Base-by-base conservation (phyloP, 2,113 vertebrate species). In the Dicentrarchus labrax region DNA sequence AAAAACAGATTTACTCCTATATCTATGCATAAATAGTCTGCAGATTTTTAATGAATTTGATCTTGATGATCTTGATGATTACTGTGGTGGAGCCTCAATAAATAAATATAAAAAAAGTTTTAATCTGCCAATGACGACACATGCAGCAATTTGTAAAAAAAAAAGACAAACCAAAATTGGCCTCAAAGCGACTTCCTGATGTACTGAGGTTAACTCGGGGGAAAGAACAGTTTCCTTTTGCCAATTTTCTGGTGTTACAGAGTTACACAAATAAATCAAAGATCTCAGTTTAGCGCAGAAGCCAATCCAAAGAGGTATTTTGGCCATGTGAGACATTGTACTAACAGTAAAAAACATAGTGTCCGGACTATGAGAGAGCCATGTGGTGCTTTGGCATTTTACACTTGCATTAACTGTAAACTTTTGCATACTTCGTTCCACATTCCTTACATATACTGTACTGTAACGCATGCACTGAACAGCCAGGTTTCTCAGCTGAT, bases 391-490 rank as follows among this genome's bases (percentile, higher is more conserved):
- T 48, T 59, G 13, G 43, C 5, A 50, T 72, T 80, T 83, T 48
- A 61, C 53, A 75, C 36, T 59, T 43, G 41, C n/a, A 68, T 74
- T 47, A 59, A 66, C 47, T 39, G 22, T 30, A 36, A 19, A 77
- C 67, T 69, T 47, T 8, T 79, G 61, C n/a, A 45, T 56, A 13
- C 53, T 36, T 59, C 45, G 61, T 81, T 80, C 36, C 57, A 64
- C 83, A 82, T 82, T 82, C 85, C 80, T 72, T 47, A 24, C 41
- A 78, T 73, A 79, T 56, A 67, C 45, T 61, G 36, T 66, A 15
- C 45, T 61, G 36, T 66, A 15, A 59, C 65, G 38, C 41, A 64
- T 9, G 36, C 39, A 75, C 4, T n/a, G 43, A 60, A 53, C 9
- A 50, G 50, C 6, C 59, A 64, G 1, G 13, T 72, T 60, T 74